Base-by-base conservation (phyloP, 1,140 invertebrate genomes). In the Elysia chlorotica region DNA sequence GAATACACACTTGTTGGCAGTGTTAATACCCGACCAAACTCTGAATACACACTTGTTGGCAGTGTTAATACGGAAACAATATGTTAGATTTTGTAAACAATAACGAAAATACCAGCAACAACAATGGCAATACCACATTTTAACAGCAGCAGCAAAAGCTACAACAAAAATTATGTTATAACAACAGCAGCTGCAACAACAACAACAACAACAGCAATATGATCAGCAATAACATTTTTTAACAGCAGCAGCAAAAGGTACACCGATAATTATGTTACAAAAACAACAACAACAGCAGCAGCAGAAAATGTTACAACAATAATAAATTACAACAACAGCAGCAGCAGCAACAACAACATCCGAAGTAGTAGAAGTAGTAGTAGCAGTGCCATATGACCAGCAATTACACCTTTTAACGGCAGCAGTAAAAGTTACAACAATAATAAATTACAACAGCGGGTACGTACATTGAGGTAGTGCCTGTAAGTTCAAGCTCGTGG, bases 401-500 rank as follows among this genome's bases (percentile, higher is more conserved):
- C 66, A 59, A 65, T 30, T 65, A 65, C 66, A 59, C 61, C 53
- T 36, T 69, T 69, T 41, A 69, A 65, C 53, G 61, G 63, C 66
- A 69, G 63, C 53, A 69, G 63, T 30, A 69, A 48, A 19, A 69
- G 10, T 23, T 14, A 14, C 57, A 61, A 14, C 57, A 61, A 14
- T 23, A 61, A 14, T 30, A 61, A 14, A n/a, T n/a, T 14, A 48
- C 10, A n/a, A 48, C 56, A 6, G 30, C 36, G 28, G 17, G 36
- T n/a, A 61, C 72, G 48, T 53, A 81, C 80, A 65, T 71, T 36
- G 78, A 74, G 6, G 70, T 75, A 5, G 74, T 65, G 25, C 80
- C 80, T n/a, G 28, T 38, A 21, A 82, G 69, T 10, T 63, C 62
- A 23, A 82, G 72, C 21, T 65, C 71, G 41, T 76, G 69, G 17